Conservation (phyloP, 2,888 invertebrate genomes). For the Eretmocerus hayati region DNA sequence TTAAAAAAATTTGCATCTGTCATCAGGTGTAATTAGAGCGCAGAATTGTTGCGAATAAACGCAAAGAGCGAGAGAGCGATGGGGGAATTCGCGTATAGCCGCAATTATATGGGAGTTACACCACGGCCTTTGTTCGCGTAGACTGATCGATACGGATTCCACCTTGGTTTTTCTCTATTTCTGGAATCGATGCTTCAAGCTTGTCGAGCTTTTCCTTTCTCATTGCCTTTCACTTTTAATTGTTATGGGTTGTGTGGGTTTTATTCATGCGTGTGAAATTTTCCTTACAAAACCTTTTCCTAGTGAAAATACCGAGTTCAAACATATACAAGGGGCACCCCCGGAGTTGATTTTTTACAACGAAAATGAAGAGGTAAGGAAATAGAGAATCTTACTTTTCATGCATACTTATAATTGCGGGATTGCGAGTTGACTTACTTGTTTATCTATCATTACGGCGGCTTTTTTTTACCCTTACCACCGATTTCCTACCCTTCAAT, state of each 20-base stretch:
- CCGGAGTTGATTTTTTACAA: slow-evolving; percentile 60
- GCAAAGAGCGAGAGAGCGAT: too few species aligned
- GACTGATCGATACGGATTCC: too few species aligned
- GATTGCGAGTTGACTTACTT: neutral
- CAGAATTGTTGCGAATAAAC: too few species aligned
- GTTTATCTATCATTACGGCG: neutral
- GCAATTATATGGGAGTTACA: too few species aligned
- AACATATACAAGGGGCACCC: slow-evolving; percentile 59
- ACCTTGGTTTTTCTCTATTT: too few species aligned
- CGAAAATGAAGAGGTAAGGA: slow-evolving; percentile 48
- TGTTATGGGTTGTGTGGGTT: neutral
- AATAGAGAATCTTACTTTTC: neutral
- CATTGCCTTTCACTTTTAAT: neutral
- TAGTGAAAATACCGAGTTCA: slow-evolving; percentile 51
- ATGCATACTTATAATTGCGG: neutral
- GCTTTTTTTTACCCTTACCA: too few species aligned
- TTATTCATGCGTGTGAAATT: neutral
- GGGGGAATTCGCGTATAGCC: too few species aligned
- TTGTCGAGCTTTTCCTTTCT: neutral
- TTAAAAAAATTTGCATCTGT: too few species aligned
- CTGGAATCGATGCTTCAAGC: too few species aligned
- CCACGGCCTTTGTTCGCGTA: too few species aligned
- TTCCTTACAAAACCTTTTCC: slow-evolving; percentile 17
- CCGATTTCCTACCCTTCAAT: too few species aligned
- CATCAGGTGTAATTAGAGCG: too few species aligned